A percentile compares a stretch with the other conserved stretches of the same genome.
Conservation (phyloP, 2,888 invertebrate species). For the Gastrophysa polygoni region DNA sequence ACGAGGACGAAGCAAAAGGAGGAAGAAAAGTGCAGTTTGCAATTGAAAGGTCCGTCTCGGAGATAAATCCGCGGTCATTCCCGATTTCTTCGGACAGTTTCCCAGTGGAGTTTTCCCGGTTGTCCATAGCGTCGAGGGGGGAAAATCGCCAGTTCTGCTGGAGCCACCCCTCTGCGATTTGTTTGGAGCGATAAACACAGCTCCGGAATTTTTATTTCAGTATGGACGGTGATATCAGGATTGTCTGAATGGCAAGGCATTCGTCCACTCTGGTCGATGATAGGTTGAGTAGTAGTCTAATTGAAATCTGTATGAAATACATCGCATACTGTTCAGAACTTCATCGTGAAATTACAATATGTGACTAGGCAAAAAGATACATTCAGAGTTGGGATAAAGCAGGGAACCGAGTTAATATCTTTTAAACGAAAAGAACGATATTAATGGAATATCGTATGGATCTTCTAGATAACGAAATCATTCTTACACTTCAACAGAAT, state of each 20-base stretch:
- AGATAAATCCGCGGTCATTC: constrained; percentile 47
- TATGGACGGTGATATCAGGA: constrained; percentile 9
- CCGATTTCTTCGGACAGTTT: constrained; percentile 37
- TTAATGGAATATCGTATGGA: too few species aligned
- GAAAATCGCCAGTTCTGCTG: constrained; percentile 39
- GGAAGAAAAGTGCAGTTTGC: constrained; percentile 29
- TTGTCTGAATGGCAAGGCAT: not conserved
- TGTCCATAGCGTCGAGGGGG: constrained; percentile 34
- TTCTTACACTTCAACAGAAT: too few species aligned
- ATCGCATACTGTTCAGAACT: too few species aligned
- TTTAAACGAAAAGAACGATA: too few species aligned
- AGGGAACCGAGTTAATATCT: too few species aligned
- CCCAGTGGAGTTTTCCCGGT: constrained; percentile 33
- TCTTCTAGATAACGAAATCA: too few species aligned
- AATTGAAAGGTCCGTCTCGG: constrained; percentile 30
- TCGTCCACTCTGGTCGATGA: too few species aligned
- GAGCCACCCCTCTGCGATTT: constrained; percentile 54
- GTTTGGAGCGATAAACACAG: constrained; percentile 56
- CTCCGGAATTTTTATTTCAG: constrained; percentile 47
- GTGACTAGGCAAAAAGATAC: too few species aligned
- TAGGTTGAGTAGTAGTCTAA: too few species aligned
- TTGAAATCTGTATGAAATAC: too few species aligned
- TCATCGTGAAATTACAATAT: too few species aligned
- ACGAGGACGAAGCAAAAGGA: constrained; percentile 1
- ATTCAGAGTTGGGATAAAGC: too few species aligned